phyloP scores from a whole-genome alignment of 2,113 vertebrate species.

The Pterophyllum scalare region DNA sequence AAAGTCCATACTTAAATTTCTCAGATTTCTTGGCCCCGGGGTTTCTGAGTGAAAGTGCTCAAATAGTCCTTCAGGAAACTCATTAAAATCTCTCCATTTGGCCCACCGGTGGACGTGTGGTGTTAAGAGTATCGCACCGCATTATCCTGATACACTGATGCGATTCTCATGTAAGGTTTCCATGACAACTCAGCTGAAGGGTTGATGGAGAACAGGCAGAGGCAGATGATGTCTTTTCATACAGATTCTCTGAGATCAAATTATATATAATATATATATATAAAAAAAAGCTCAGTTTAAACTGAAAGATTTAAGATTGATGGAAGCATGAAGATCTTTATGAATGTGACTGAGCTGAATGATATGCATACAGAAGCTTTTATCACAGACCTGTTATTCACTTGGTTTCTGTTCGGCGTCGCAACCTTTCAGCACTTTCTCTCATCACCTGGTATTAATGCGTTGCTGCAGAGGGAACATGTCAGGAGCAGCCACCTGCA shows the following conservation, averaged over 20 bases:
- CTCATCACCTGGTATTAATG: not conserved
- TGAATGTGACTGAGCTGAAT: not conserved
- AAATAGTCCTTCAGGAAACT: not conserved
- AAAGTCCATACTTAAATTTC: too few species aligned
- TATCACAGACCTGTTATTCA: not conserved
- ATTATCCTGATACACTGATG: slow-evolving; percentile 6
- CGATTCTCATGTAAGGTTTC: slow-evolving; percentile 34
- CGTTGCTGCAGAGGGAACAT: not conserved
- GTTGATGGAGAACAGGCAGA: not conserved
- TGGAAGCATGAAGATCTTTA: not conserved
- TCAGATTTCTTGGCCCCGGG: not conserved
- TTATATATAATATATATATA: too few species aligned
- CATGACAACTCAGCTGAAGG: slow-evolving; percentile 48
- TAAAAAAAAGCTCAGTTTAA: not conserved
- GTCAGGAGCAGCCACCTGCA: not conserved
- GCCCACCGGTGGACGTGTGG: not conserved
- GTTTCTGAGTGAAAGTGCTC: not conserved
- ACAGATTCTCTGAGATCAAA: not conserved
- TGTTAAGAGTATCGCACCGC: not conserved
- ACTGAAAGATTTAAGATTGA: not conserved
- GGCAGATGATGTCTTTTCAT: not conserved
- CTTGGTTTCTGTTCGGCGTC: not conserved
- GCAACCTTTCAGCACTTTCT: not conserved
- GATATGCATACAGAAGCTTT: not conserved
- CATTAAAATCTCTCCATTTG: not conserved